These are phyloP conservation scores for Cosmopolites sordidus DNA, from an alignment of 2,888 invertebrate genomes.

Conservation along the genomic window DNA sequence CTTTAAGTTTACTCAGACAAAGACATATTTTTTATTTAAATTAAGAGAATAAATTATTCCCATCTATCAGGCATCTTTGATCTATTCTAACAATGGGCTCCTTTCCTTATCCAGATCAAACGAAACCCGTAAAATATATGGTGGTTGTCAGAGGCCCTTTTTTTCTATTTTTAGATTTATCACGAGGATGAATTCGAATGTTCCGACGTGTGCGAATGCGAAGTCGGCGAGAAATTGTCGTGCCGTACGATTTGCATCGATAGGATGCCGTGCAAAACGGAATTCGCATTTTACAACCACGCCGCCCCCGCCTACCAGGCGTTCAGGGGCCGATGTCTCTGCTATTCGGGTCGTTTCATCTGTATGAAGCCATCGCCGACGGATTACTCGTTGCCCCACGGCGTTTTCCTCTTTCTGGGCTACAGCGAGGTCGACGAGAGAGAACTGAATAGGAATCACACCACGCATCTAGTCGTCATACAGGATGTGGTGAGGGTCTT, in stretches of 20 bases:
- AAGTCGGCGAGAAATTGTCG: slow-evolving; percentile 68
- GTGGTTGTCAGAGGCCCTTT: too few relatives aligned
- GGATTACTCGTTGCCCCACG: slow-evolving; percentile 74
- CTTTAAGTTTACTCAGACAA: too few relatives aligned
- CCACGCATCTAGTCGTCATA: slow-evolving; percentile 66
- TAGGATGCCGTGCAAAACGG: slow-evolving; percentile 80
- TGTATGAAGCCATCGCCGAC: slow-evolving; percentile 82
- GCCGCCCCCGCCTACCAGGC: slow-evolving; percentile 88
- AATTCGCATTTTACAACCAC: slow-evolving; percentile 85
- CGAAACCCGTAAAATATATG: too few relatives aligned
- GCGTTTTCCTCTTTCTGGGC: slow-evolving; percentile 83
- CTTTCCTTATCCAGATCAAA: too few relatives aligned
- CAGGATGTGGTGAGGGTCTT: slow-evolving; percentile 79
- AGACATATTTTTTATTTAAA: too few relatives aligned
- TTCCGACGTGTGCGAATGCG: slow-evolving; percentile 85
- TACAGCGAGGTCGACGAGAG: slow-evolving; percentile 88
- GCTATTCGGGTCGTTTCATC: slow-evolving; percentile 87
- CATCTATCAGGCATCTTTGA: too few relatives aligned
- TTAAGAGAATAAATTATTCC: too few relatives aligned
- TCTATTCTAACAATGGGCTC: too few relatives aligned
- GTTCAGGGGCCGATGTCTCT: slow-evolving; percentile 72
- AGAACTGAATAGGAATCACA: slow-evolving; percentile 70
- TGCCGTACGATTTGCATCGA: slow-evolving; percentile 89
- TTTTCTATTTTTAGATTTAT: slow-evolving; percentile 59
- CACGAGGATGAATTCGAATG: slow-evolving; percentile 83